phyloP scores from a whole-genome alignment of 2,113 vertebrate genomes.

The Diadophis punctatus region DNA sequence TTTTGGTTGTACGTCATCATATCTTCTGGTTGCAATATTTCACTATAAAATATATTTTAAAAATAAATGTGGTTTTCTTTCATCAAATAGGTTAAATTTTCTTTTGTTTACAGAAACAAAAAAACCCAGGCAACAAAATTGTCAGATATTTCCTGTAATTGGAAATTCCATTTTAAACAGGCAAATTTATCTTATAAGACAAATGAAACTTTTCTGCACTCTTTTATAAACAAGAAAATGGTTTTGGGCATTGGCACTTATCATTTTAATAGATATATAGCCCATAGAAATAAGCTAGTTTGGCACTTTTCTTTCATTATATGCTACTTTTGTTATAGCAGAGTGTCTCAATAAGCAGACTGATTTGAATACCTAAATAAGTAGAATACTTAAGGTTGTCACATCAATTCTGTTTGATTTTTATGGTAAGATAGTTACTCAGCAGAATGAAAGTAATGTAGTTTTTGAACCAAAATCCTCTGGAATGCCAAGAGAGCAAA shows the following conservation, averaged over 20 bases:
- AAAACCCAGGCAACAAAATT: neutral
- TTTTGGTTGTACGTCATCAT: neutral
- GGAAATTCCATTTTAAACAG: neutral
- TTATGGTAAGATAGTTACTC: neutral
- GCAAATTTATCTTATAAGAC: neutral
- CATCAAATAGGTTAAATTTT: neutral
- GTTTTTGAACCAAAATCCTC: neutral
- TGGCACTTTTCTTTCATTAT: neutral
- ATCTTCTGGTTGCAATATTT: neutral
- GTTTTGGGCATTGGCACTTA: neutral
- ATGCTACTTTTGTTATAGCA: neutral
- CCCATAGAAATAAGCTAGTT: neutral
- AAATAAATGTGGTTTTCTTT: neutral
- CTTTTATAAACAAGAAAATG: neutral
- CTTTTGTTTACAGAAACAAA: neutral
- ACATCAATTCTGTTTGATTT: neutral
- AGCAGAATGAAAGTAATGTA: neutral
- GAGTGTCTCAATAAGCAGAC: neutral
- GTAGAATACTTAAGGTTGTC: neutral
- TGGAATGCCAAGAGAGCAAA: neutral
- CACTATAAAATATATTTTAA: neutral
- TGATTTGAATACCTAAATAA: neutral
- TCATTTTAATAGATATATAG: neutral
- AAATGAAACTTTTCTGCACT: neutral
- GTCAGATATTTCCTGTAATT: neutral